phyloP scores from a whole-genome alignment of 2,797 vertebrate genomes.

The Otolemur crassicaudatus region DNA sequence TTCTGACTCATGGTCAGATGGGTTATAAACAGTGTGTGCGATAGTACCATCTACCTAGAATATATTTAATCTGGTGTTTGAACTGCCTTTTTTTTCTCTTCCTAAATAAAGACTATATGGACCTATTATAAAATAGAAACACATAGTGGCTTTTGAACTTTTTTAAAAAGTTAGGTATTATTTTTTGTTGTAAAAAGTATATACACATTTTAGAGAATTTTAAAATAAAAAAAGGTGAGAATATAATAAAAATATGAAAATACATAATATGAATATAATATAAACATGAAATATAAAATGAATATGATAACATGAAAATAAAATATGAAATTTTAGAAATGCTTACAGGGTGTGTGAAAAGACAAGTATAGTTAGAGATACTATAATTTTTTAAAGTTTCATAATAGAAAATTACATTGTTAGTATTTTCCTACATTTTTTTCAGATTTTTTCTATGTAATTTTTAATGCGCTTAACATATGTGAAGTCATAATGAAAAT shows the following conservation, averaged over 20 bases:
- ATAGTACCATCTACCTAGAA: background rate
- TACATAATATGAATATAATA: no score
- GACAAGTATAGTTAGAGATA: background rate
- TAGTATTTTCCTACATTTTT: constrained; percentile 5
- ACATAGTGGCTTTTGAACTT: constrained; percentile 3
- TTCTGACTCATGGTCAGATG: background rate
- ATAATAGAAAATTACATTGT: background rate
- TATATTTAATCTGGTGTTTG: background rate
- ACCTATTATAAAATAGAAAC: constrained; percentile 4
- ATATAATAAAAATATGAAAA: background rate
- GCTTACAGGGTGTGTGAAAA: constrained; percentile 9
- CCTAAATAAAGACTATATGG: background rate
- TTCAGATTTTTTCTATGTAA: background rate
- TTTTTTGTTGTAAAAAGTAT: background rate
- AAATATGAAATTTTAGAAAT: background rate
- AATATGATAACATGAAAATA: background rate
- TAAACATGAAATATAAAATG: no score
- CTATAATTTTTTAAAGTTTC: constrained; percentile 9
- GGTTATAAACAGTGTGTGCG: background rate
- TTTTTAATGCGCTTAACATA: constrained; percentile 13
- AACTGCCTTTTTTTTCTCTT: background rate
- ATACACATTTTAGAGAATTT: background rate
- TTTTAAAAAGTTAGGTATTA: background rate
- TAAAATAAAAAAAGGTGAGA: constrained; percentile 1
- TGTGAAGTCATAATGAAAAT: background rate